These are phyloP conservation scores for Tenualosa ilisha DNA, from an alignment of 2,797 vertebrate species.

Conservation along the genomic window DNA sequence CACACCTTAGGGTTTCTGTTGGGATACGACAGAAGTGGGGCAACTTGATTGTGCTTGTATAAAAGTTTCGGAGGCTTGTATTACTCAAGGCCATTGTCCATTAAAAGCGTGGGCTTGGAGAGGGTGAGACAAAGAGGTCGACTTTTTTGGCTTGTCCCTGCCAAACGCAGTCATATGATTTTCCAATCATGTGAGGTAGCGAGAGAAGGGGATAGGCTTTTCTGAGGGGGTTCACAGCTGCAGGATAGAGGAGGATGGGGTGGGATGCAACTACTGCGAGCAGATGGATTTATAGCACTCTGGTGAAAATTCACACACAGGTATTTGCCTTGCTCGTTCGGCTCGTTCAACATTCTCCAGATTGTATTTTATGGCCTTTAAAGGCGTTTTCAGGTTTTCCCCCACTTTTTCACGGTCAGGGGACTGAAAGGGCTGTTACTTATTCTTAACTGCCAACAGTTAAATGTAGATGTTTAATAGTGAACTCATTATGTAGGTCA, in stretches of 20 bases:
- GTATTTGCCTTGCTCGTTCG: conserved; percentile 40
- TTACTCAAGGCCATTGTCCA: conserved; percentile 4
- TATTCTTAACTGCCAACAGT: conserved; percentile 29
- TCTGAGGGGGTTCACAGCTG: conserved; percentile 38
- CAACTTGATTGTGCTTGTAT: not conserved
- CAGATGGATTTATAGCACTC: conserved; percentile 49
- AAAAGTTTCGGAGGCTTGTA: not conserved
- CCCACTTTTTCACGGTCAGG: not conserved
- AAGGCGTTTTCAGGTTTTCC: conserved; percentile 5
- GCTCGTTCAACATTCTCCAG: conserved; percentile 31
- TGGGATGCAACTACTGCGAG: conserved; percentile 20
- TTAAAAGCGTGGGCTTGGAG: conserved; percentile 5
- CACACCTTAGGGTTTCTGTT: not conserved
- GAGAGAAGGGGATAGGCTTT: conserved; percentile 37
- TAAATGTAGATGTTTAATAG: conserved; percentile 31
- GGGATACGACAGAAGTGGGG: not conserved
- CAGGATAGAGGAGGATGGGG: conserved; percentile 41
- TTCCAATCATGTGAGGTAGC: conserved; percentile 48
- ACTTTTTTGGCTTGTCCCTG: conserved; percentile 1
- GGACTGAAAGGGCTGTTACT: conserved; percentile 29
- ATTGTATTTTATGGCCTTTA: conserved; percentile 35
- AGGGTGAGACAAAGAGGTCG: conserved; percentile 1
- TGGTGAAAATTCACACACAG: conserved; percentile 35
- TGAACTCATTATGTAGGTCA: conserved; percentile 30
- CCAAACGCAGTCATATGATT: conserved; percentile 44